A percentile compares a stretch with the other conserved stretches of the same genome.
These are phyloP conservation scores for Clarias laeviceps DNA, from an alignment of 2,797 vertebrate genomes.

Conservation along the genomic window DNA sequence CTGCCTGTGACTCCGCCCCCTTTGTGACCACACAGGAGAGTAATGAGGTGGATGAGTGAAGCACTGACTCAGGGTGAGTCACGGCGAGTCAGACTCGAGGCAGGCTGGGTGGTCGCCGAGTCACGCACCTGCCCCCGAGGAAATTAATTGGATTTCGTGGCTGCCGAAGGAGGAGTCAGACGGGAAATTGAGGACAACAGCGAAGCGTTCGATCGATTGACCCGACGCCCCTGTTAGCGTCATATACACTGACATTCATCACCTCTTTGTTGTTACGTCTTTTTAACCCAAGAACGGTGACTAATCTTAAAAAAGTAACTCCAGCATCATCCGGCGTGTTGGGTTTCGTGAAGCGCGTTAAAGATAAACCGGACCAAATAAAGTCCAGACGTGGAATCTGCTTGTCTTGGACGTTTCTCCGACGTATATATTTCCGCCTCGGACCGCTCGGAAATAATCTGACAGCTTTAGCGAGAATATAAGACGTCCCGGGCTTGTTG, in stretches of 20 bases:
- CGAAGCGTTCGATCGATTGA: too few species aligned
- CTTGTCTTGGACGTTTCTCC: not conserved
- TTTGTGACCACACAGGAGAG: too few species aligned
- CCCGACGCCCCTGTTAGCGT: too few species aligned
- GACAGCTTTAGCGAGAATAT: not conserved
- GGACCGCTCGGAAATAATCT: too few species aligned
- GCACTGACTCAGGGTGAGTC: not conserved
- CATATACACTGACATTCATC: too few species aligned
- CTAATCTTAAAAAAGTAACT: not conserved
- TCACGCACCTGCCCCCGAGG: not conserved
- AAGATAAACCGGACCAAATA: not conserved
- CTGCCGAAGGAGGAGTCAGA: constrained; percentile 28
- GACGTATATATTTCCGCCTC: too few species aligned
- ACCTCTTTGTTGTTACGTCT: too few species aligned
- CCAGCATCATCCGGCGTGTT: not conserved
- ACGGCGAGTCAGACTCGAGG: not conserved
- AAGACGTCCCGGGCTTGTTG: not conserved
- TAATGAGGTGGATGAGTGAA: not conserved
- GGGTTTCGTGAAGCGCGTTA: not conserved
- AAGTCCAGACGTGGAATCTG: not conserved
- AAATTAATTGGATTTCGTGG: not conserved
- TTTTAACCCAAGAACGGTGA: not conserved
- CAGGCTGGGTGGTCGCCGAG: not conserved
- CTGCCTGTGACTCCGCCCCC: too few species aligned
- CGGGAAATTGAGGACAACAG: too few species aligned